Conservation (phyloP, 2,113 vertebrate species). For the Pelobates fuscus region DNA sequence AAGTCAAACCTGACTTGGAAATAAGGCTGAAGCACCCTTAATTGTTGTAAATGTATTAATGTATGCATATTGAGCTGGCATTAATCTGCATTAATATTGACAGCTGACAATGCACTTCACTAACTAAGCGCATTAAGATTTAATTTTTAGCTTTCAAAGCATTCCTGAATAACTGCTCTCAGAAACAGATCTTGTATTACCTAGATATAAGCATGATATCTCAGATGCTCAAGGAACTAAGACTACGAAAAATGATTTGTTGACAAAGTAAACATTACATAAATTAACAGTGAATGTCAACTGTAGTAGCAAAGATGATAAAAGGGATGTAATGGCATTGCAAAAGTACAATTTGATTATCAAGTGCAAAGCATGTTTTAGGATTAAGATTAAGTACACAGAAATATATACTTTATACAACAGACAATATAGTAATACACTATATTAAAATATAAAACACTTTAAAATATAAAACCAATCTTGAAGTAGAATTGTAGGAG, state of each 20-base stretch:
- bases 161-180: background rate
- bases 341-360: too few species aligned
- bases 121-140: conserved; percentile 34
- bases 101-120: conserved; percentile 26
- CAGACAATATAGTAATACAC: too few species aligned
- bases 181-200: background rate
- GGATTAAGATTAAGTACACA: too few species aligned
- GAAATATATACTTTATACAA: too few species aligned
- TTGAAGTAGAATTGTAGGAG: too few species aligned
- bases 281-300: background rate
- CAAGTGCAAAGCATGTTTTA: too few species aligned
- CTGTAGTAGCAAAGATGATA: background rate
- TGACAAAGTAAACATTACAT: background rate
- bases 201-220: background rate
- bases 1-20: conserved; percentile 21
- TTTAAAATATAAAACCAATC: too few species aligned
- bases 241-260: background rate
- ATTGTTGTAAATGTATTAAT: conserved; percentile 40
- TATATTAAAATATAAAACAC: too few species aligned
- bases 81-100: conserved; percentile 37
- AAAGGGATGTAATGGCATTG: background rate
- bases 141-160: conserved; percentile 26
- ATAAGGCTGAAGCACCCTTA: background rate
- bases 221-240: background rate
- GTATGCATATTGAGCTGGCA: conserved; percentile 33